These are phyloP conservation scores for Sander vitreus DNA, from an alignment of 2,113 vertebrate species.

Conservation along the genomic window DNA sequence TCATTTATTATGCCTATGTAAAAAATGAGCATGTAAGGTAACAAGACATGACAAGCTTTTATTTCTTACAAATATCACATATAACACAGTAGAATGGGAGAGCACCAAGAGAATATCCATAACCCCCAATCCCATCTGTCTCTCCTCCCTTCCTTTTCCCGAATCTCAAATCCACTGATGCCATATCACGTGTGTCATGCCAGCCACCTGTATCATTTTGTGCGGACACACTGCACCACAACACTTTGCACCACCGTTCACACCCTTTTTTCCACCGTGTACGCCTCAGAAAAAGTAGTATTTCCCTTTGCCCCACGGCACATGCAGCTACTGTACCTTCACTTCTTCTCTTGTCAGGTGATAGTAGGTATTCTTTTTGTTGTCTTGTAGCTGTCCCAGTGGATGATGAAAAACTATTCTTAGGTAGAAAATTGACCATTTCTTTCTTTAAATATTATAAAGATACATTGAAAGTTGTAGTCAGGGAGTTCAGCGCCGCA, in stretches of 20 bases:
- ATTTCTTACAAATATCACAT: neutral
- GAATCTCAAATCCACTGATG: slow-evolving; percentile 1
- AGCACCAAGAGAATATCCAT: neutral
- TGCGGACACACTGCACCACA: neutral
- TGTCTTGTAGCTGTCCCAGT: slow-evolving; percentile 44
- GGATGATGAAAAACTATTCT: slow-evolving; percentile 11
- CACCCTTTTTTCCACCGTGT: slow-evolving; percentile 5
- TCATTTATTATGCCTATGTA: slow-evolving; percentile 64
- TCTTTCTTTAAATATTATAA: too few relatives aligned
- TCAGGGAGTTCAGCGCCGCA: neutral
- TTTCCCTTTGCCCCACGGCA: neutral
- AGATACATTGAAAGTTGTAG: neutral
- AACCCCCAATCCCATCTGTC: neutral
- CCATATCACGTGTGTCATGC: neutral
- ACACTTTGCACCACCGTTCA: slow-evolving; percentile 8
- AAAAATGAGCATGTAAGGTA: slow-evolving; percentile 37
- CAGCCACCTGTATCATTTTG: neutral
- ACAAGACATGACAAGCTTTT: slow-evolving; percentile 5
- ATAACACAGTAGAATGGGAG: neutral
- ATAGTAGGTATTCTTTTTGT: slow-evolving; percentile 28
- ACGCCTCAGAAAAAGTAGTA: neutral
- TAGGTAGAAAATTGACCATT: slow-evolving; percentile 25
- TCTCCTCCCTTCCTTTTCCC: neutral
- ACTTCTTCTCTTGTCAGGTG: slow-evolving; percentile 20
- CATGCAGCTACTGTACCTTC: neutral